These are phyloP conservation scores for Calyptommatus sinebrachiatus DNA, from an alignment of 2,113 vertebrate genomes.

Conservation along the genomic window DNA sequence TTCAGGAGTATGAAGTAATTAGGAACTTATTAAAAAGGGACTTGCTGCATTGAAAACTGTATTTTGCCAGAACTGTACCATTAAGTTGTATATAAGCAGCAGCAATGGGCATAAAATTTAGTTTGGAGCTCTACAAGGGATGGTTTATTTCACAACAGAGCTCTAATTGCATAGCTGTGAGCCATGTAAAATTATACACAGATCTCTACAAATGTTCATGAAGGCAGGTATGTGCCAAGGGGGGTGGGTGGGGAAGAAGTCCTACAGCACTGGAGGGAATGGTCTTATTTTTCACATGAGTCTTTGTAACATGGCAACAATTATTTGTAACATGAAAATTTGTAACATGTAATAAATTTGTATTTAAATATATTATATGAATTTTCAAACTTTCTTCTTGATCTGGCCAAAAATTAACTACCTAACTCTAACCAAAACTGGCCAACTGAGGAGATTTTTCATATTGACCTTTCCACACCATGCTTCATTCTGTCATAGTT, in stretches of 20 bases:
- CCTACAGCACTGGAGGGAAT: neutral
- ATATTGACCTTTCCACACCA: too few species aligned
- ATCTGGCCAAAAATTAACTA: neutral
- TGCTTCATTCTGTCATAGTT: too few species aligned
- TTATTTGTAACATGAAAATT: neutral
- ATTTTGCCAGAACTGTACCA: neutral
- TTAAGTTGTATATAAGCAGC: neutral
- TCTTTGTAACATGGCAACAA: neutral
- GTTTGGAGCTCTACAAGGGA: constrained; percentile 15
- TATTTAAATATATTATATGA: neutral
- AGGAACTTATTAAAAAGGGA: neutral
- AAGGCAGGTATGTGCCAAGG: neutral
- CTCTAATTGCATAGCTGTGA: constrained; percentile 3
- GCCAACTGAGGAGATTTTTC: too few species aligned
- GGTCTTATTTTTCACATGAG: too few species aligned
- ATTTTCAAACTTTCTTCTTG: neutral
- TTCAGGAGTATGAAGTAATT: neutral
- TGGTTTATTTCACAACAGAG: neutral
- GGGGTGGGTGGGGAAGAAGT: neutral
- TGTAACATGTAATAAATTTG: neutral
- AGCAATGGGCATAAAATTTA: constrained; percentile 8
- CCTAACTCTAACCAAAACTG: too few species aligned
- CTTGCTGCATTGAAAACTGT: constrained; percentile 8
- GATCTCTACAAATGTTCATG: neutral
- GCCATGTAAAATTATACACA: neutral